Conservation (phyloP, 2,797 vertebrate species). For the Pipistrellus nathusii region DNA sequence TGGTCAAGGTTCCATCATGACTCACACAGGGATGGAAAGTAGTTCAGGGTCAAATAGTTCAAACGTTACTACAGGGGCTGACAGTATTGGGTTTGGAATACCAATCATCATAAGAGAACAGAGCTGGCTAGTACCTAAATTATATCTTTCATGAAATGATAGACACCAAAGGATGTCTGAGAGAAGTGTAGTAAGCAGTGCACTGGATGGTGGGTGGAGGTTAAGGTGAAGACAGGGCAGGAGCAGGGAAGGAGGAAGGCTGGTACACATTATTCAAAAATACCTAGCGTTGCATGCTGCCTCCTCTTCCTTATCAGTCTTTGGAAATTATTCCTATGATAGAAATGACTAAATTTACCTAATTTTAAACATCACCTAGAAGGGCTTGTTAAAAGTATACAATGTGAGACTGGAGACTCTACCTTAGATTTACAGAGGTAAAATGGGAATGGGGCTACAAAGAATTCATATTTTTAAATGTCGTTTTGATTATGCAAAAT, state of each 20-base stretch:
- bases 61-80: not conserved
- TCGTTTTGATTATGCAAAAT: not conserved
- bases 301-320: not conserved
- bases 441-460: not conserved
- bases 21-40: not conserved
- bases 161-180: not conserved
- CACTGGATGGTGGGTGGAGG: too few species aligned
- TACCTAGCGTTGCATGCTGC: not conserved
- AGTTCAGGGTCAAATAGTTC: not conserved
- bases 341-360: not conserved
- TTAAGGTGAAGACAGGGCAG: not conserved
- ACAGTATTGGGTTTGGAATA: not conserved
- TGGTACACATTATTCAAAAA: not conserved
- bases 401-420: not conserved
- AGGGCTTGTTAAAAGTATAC: not conserved
- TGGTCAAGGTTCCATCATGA: not conserved
- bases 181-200: accelerated
- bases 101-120: not conserved
- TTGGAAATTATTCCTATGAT: not conserved
- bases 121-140: not conserved
- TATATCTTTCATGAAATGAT: not conserved
- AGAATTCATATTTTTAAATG: slow-evolving; percentile 12
- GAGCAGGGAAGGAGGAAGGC: accelerated
- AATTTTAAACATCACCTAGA: not conserved
- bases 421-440: not conserved